phyloP scores from a whole-genome alignment of 2,888 invertebrate genomes.

The Protophormia terraenovae region DNA sequence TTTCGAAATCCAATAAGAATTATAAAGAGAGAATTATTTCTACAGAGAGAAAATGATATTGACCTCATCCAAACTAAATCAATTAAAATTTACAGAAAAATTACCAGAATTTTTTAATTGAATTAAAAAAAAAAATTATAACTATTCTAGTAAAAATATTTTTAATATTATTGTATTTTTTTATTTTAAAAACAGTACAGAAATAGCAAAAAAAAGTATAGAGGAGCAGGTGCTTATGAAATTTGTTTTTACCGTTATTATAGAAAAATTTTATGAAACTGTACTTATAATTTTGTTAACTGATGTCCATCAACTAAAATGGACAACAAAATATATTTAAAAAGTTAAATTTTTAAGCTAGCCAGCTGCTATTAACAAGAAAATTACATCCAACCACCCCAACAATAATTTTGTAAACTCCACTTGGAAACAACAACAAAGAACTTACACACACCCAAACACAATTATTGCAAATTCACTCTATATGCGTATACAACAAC shows the following conservation, averaged over 20 bases:
- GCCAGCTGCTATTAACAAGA: neutral
- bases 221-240: too few relatives aligned
- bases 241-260: too few relatives aligned
- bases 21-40: neutral
- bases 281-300: too few relatives aligned
- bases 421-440: constrained; percentile 29
- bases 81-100: neutral
- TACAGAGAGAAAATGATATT: constrained; percentile 5
- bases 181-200: too few relatives aligned
- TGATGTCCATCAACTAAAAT: neutral
- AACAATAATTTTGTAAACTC: neutral
- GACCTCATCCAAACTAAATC: neutral
- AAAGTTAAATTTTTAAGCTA: neutral
- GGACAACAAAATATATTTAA: neutral
- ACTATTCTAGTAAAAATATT: too few relatives aligned
- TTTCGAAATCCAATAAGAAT: too few relatives aligned
- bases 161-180: too few relatives aligned
- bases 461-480: constrained; percentile 23
- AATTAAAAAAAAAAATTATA: too few relatives aligned
- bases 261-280: too few relatives aligned
- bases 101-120: too few relatives aligned
- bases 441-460: constrained; percentile 31
- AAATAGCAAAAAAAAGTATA: too few relatives aligned
- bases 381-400: constrained; percentile 26
- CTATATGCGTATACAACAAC: constrained; percentile 31